Percentiles rank a stretch among this genome's conserved stretches.
phyloP scores from a whole-genome alignment of 1,140 invertebrate genomes.

The Stenopsyche tienmushanensis region DNA sequence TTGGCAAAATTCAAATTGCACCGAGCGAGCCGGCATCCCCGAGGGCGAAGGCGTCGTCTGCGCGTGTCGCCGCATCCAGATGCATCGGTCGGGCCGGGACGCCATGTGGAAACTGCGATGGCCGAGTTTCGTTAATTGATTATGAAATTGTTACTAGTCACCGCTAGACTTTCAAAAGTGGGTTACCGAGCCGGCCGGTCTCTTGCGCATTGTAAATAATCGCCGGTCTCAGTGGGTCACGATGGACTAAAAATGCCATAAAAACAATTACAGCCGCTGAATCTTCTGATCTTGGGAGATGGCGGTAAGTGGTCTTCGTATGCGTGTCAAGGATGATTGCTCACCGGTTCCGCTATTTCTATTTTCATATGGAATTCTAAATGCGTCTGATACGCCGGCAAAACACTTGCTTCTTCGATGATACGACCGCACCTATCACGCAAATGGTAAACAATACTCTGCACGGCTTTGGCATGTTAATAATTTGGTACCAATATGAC shows the following conservation, averaged over 20 bases:
- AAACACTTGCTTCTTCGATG: too few species aligned
- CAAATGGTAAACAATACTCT: too few species aligned
- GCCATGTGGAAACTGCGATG: slow-evolving; percentile 18
- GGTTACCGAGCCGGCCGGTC: slow-evolving; percentile 35
- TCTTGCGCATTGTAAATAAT: slow-evolving; percentile 13
- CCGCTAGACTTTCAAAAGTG: slow-evolving; percentile 24
- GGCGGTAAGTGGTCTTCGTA: not conserved
- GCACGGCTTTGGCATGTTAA: too few species aligned
- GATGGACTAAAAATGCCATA: not conserved
- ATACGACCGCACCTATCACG: too few species aligned
- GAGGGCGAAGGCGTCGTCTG: too few species aligned
- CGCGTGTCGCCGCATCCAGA: slow-evolving; percentile 6
- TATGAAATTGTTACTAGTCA: slow-evolving; percentile 33
- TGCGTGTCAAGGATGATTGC: slow-evolving; percentile 11
- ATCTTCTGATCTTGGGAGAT: too few species aligned
- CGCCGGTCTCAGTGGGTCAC: slow-evolving; percentile 20
- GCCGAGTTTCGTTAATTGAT: slow-evolving; percentile 32
- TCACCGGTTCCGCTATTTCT: not conserved
- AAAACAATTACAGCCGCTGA: not conserved
- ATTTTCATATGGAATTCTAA: too few species aligned
- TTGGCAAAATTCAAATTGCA: too few species aligned
- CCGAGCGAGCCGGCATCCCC: too few species aligned
- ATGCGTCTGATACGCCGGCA: too few species aligned
- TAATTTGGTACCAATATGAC: too few species aligned
- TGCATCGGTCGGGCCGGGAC: slow-evolving; percentile 16